Percentiles rank a stretch among this genome's conserved stretches.
Conservation (phyloP, 1,140 invertebrate genomes). For the Drosophila nebulosa region DNA sequence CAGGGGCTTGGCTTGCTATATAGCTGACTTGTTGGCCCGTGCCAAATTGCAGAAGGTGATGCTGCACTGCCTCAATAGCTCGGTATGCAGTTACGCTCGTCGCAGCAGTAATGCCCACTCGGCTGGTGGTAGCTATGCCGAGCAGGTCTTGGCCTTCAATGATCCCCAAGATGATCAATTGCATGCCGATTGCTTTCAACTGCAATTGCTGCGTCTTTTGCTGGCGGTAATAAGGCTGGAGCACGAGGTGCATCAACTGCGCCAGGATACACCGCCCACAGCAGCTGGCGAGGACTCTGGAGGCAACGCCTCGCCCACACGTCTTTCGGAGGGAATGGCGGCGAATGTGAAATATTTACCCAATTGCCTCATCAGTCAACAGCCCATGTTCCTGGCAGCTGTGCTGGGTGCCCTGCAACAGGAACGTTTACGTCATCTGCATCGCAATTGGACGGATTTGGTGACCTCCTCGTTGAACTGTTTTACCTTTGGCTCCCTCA, state of each 20-base stretch:
- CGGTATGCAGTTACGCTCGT: conserved; percentile 83
- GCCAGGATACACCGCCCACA: conserved; percentile 80
- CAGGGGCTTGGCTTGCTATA: conserved; percentile 90
- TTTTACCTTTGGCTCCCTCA: conserved; percentile 88
- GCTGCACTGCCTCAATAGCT: conserved; percentile 91
- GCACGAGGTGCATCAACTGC: conserved; percentile 84
- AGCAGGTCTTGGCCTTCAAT: conserved; percentile 92
- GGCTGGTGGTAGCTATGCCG: conserved; percentile 85
- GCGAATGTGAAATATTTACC: conserved; percentile 84
- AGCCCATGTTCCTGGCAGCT: conserved; percentile 93
- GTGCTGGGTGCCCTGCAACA: conserved; percentile 89
- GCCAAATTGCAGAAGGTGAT: conserved; percentile 95
- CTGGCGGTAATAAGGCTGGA: conserved; percentile 90
- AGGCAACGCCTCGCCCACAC: conserved; percentile 70
- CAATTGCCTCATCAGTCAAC: conserved; percentile 88
- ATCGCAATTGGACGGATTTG: conserved; percentile 90
- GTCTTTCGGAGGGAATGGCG: conserved; percentile 53
- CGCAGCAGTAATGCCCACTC: background rate
- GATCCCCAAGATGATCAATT: conserved; percentile 85
- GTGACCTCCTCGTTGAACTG: conserved; percentile 87
- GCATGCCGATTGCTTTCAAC: conserved; percentile 89
- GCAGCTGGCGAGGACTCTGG: conserved; percentile 29
- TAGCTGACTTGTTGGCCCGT: conserved; percentile 89
- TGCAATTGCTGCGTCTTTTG: conserved; percentile 86
- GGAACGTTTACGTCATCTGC: conserved; percentile 86